Evolutionary conservation across 2,888 invertebrate genomes (phyloP).

Genomic region (Aphodius granarius): DNA sequence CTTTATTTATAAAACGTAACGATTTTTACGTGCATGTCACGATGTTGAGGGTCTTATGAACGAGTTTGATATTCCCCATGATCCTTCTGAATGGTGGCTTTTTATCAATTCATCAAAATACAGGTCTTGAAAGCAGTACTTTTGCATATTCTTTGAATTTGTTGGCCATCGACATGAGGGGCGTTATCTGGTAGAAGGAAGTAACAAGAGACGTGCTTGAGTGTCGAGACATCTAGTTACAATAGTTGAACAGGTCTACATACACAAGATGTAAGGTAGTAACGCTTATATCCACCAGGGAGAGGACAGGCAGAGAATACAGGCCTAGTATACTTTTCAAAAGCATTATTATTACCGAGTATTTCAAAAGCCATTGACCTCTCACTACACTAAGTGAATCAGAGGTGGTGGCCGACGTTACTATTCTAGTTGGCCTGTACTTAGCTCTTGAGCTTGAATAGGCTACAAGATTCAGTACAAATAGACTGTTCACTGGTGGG

Average conservation of each 20-base stretch:
- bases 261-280: not conserved
- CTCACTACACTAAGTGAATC: not conserved
- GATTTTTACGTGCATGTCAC: too few relatives aligned
- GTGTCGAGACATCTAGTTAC: not conserved
- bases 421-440: not conserved
- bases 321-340: not conserved
- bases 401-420: not conserved
- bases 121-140: too few relatives aligned
- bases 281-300: not conserved
- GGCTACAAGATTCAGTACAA: not conserved
- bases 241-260: not conserved
- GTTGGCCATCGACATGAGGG: too few relatives aligned
- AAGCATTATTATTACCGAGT: not conserved
- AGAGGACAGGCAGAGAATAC: not conserved
- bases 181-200: not conserved
- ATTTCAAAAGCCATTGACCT: not conserved
- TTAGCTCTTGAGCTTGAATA: not conserved
- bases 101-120: too few relatives aligned
- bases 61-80: too few relatives aligned
- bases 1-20: too few relatives aligned
- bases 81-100: too few relatives aligned
- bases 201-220: not conserved
- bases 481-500: not conserved
- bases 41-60: too few relatives aligned
- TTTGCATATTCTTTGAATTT: too few relatives aligned